Conservation (phyloP, 53 echinoderm and acorn worm species). For the Stichopus horrens region DNA sequence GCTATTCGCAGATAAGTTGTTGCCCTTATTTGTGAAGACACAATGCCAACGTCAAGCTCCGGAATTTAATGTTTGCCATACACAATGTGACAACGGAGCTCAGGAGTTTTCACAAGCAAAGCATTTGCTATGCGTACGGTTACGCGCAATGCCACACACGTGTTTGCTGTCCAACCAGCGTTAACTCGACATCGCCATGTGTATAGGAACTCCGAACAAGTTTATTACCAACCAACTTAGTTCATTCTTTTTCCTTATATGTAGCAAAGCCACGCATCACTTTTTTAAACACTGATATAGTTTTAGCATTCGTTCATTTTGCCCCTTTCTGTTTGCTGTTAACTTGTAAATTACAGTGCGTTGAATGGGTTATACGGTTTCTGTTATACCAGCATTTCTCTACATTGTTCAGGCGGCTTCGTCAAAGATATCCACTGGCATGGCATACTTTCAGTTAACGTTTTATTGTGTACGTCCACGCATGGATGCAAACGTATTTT, state of each 20-base stretch:
- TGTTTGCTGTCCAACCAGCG: background rate
- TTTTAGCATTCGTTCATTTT: background rate
- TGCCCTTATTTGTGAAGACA: too few relatives aligned
- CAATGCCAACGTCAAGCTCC: too few relatives aligned
- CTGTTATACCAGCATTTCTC: background rate
- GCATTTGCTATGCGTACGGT: conserved; percentile 26
- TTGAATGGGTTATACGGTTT: background rate
- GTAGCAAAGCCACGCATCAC: background rate
- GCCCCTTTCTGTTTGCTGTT: background rate
- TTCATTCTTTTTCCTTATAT: background rate
- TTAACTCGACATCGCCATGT: conserved; percentile 5
- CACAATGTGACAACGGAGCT: background rate
- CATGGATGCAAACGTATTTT: too few relatives aligned
- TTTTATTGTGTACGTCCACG: too few relatives aligned
- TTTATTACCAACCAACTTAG: background rate
- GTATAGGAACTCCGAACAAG: background rate
- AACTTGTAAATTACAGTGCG: background rate
- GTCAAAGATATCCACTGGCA: too few relatives aligned
- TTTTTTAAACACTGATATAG: background rate
- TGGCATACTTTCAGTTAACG: too few relatives aligned
- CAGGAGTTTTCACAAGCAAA: background rate
- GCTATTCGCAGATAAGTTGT: too few relatives aligned
- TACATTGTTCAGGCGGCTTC: background rate
- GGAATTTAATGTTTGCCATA: too few relatives aligned
- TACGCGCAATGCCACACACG: conserved; percentile 1